Percentiles rank a stretch among this genome's conserved stretches.
Evolutionary conservation across 2,888 invertebrate genomes (phyloP).

Genomic region (Pharmacophagus antenor): DNA sequence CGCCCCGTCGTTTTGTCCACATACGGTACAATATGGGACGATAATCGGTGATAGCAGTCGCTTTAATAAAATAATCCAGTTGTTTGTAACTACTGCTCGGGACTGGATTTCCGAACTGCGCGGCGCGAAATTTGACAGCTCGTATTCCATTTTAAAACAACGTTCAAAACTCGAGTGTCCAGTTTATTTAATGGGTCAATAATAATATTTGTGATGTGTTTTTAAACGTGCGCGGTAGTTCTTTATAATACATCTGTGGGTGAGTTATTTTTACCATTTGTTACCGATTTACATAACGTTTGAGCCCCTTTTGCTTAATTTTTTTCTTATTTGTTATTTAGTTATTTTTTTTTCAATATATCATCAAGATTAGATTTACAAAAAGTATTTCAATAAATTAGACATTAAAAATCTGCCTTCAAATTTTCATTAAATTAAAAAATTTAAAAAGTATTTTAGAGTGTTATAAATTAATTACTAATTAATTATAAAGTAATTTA

Average conservation of each 20-base stretch:
- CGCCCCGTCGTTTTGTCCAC: conserved; percentile 69
- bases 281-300: no score
- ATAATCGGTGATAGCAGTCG: conserved; percentile 65
- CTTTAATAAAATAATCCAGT: conserved; percentile 77
- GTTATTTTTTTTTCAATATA: no score
- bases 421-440: no score
- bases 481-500: no score
- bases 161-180: not conserved
- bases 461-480: no score
- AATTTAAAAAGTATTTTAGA: no score
- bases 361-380: no score
- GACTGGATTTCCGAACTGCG: conserved; percentile 47
- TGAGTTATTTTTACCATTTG: conserved; percentile 1
- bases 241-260: conserved; percentile 8
- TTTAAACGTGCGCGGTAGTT: conserved; percentile 5
- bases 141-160: conserved; percentile 1
- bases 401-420: no score
- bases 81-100: conserved; percentile 51
- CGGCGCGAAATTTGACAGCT: conserved; percentile 21
- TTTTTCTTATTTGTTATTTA: no score
- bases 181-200: conserved; percentile 4
- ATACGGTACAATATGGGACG: conserved; percentile 62
- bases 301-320: no score
- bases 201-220: conserved; percentile 26
- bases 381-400: no score